These are phyloP conservation scores for Zophobas atratus DNA, from an alignment of 1,140 invertebrate genomes.

Conservation along the genomic window DNA sequence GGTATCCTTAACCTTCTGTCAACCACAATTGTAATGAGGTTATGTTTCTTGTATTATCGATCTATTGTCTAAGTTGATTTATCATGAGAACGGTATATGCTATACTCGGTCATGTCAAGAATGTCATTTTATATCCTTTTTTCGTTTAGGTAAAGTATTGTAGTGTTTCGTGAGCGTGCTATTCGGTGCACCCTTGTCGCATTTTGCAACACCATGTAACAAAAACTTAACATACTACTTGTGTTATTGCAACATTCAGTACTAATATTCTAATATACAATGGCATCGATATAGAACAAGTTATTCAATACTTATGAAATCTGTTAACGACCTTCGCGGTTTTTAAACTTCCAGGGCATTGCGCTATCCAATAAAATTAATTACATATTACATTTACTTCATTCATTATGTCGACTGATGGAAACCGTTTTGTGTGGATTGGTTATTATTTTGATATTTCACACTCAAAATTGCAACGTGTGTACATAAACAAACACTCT, in stretches of 20 bases:
- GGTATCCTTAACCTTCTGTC: slow-evolving; percentile 46
- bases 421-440: slow-evolving; percentile 29
- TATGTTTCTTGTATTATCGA: neutral
- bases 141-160: too few relatives aligned
- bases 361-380: slow-evolving; percentile 52
- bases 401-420: slow-evolving; percentile 33
- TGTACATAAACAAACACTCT: slow-evolving; percentile 11
- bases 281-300: slow-evolving; percentile 52
- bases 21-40: slow-evolving; percentile 41
- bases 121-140: too few relatives aligned
- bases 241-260: slow-evolving; percentile 46
- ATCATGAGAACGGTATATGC: too few relatives aligned
- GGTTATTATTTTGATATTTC: slow-evolving; percentile 30
- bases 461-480: slow-evolving; percentile 24
- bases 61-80: too few relatives aligned
- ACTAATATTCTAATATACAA: slow-evolving; percentile 49
- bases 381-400: slow-evolving; percentile 52
- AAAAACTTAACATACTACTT: slow-evolving; percentile 45
- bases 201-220: slow-evolving; percentile 43
- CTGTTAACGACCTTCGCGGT: slow-evolving; percentile 52
- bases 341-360: slow-evolving; percentile 56
- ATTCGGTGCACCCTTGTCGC: too few relatives aligned
- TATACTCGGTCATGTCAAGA: too few relatives aligned
- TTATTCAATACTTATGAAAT: slow-evolving; percentile 55
- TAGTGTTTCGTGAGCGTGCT: too few relatives aligned